These are phyloP conservation scores for Tonatia bakeri DNA, from an alignment of 2,113 vertebrate species.

Conservation along the genomic window DNA sequence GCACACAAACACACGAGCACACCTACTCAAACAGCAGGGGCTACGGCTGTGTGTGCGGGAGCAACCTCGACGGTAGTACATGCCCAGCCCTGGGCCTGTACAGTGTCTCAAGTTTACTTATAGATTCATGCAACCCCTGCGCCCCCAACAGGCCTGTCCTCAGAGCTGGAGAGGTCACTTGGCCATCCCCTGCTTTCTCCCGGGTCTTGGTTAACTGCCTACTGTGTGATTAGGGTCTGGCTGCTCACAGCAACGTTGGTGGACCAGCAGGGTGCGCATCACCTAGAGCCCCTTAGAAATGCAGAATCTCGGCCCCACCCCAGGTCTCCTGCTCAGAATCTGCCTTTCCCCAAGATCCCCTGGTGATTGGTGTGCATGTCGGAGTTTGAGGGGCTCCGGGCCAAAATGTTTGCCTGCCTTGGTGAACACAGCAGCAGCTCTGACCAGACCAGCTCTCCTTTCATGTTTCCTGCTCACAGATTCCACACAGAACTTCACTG, in stretches of 20 bases:
- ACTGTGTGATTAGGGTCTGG: not conserved
- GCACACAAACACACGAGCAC: rapidly evolving
- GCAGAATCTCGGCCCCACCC: not conserved
- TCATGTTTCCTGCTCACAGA: not conserved
- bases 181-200: not conserved
- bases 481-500: not conserved
- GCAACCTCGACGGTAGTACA: not conserved
- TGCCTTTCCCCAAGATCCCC: not conserved
- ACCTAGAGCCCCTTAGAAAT: not conserved
- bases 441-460: not conserved
- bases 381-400: not conserved
- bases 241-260: not conserved
- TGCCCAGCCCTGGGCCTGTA: not conserved
- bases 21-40: not conserved
- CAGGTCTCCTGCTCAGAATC: not conserved
- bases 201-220: not conserved
- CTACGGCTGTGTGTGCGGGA: rapidly evolving
- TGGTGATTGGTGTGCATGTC: not conserved
- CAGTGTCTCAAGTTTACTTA: not conserved
- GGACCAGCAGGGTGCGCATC: not conserved
- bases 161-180: not conserved
- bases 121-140: too few species aligned
- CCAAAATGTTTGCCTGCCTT: not conserved
- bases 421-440: not conserved
- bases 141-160: not conserved